phyloP scores from a whole-genome alignment of 2,888 invertebrate genomes.

The Hypomecis punctinalis region DNA sequence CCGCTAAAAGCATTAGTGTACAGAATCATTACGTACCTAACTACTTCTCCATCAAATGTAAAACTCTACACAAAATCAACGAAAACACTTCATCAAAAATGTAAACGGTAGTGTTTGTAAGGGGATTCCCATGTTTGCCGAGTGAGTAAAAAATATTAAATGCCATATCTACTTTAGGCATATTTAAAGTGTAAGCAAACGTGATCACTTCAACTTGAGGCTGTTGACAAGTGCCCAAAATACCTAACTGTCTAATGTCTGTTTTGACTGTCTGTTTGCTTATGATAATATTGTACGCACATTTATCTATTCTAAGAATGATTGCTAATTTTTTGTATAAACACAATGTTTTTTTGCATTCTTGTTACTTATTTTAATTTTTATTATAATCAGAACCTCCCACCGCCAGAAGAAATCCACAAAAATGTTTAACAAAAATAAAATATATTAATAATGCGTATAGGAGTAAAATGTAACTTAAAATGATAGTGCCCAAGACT shows the following conservation, averaged over 20 bases:
- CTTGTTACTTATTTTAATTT: not conserved
- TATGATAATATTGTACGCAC: not conserved
- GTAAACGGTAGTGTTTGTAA: conserved; percentile 43
- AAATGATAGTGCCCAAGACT: too few species aligned
- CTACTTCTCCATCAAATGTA: too few species aligned
- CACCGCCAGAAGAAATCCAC: too few species aligned
- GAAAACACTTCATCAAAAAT: conserved; percentile 30
- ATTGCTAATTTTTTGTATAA: not conserved
- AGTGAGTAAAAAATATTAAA: conserved; percentile 41
- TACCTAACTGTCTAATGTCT: conserved; percentile 25
- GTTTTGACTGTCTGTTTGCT: conserved; percentile 4
- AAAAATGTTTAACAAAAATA: too few species aligned
- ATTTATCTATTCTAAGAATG: not conserved
- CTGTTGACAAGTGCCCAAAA: conserved; percentile 17
- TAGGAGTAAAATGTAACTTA: too few species aligned
- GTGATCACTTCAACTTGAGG: conserved; percentile 11
- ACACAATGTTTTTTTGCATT: not conserved
- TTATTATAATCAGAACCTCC: too few species aligned
- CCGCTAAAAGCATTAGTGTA: not conserved
- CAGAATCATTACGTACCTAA: not conserved
- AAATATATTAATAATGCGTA: too few species aligned
- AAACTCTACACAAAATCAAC: conserved; percentile 4
- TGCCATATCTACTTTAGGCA: conserved; percentile 32
- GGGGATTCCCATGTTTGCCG: conserved; percentile 47
- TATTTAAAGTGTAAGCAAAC: conserved; percentile 29